Evolutionary conservation across 2,113 vertebrate genomes (phyloP), one percentile per base, ranked within the genome.

Genomic region (Myotis brandtii): DNA sequence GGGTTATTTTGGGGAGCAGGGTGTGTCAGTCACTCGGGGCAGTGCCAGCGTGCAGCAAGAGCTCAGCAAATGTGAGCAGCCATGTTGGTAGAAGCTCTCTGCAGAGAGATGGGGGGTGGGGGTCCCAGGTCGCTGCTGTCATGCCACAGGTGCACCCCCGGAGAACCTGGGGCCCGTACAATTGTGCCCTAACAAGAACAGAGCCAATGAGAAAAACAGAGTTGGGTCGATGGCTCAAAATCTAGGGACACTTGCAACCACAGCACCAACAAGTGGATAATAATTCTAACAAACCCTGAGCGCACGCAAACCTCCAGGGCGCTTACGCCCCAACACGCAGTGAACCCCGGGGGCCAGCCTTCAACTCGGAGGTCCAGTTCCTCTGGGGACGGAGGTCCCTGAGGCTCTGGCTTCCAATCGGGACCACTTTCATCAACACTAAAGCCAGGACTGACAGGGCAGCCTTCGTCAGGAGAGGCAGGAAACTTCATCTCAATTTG

Each of bases 111-210:
- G 46, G 2, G 0, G 48, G 0, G 54, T 27, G 43, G 69, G 30
- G 18, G 20, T 52, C 13, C 32, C 46, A n/a, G 93, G 20, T 76
- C 23, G 7, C 20, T 56, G 72, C 56, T 37, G 0, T 46, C 17
- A 0, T 50, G 30, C 40, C 3, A 0, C 9, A 18, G 21, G 3
- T 0, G 46, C 0, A 14, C 67, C 34, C 46, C 66, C 43, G 1
- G 12, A 70, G 43, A 72, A 37, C 23, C 32, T 0, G 0, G 7
- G 46, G 70, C 32, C 52, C 46, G 17, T 18, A 76, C 52, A 64
- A 3, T 10, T 0, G 10, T 9, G 32, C 0, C 3, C 27, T 34
- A n/a, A 9, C 16, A 54, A 67, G 80, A 81, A 34, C 9, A 30
- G 2, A 9, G 70, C 56, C 21, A 11, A 25, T 7, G 67, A 91